Evolutionary conservation across 2,888 invertebrate species (phyloP).

Genomic region (Heliconius erato): DNA sequence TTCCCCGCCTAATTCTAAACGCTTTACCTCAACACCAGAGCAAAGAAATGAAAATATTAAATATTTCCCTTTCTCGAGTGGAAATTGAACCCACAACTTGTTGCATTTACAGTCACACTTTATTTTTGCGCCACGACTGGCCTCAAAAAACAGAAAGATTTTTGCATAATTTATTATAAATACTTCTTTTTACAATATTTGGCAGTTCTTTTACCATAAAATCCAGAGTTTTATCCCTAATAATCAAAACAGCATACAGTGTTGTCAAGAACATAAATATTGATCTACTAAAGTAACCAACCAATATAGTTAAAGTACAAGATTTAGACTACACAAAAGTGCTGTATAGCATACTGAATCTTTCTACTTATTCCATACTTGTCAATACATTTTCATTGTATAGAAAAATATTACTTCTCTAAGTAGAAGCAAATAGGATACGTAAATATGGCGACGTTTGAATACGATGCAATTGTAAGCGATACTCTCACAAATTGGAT

Average conservation of each 20-base stretch:
- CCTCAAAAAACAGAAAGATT: too few species aligned
- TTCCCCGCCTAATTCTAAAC: too few species aligned
- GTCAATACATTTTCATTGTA: constrained; percentile 59
- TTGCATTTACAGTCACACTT: too few species aligned
- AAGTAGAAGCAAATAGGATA: constrained; percentile 70
- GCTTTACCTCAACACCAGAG: too few species aligned
- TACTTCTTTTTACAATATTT: too few species aligned
- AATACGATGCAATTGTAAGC: constrained; percentile 59
- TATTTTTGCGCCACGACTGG: too few species aligned
- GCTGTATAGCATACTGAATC: not conserved
- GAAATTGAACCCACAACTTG: too few species aligned
- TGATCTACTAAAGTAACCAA: not conserved
- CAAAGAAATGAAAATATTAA: too few species aligned
- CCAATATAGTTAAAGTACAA: not conserved
- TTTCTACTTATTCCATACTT: constrained; percentile 18
- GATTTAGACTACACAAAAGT: not conserved
- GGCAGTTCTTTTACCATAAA: too few species aligned
- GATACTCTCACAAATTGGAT: constrained; percentile 63
- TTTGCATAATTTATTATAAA: too few species aligned
- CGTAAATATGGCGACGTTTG: constrained; percentile 66
- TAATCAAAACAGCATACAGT: not conserved
- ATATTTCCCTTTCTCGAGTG: too few species aligned
- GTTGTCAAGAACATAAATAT: not conserved
- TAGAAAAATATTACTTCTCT: constrained; percentile 66
- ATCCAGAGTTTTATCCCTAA: too few species aligned